These are phyloP conservation scores for Chitala chitala DNA, from an alignment of 2,113 vertebrate species.

Conservation along the genomic window DNA sequence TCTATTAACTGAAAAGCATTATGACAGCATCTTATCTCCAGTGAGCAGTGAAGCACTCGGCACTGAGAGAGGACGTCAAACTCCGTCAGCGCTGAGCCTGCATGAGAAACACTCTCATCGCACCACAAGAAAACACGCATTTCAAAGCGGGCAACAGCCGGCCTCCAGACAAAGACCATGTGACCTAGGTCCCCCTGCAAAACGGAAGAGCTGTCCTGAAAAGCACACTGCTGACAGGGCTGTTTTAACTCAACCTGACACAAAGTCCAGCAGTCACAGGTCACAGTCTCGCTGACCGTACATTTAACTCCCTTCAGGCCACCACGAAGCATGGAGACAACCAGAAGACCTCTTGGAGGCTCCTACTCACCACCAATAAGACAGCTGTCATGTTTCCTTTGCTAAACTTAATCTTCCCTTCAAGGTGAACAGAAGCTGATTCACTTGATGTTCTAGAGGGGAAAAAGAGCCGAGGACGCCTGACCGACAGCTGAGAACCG, in stretches of 20 bases:
- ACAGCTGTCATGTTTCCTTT: not conserved
- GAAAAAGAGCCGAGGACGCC: too few species aligned
- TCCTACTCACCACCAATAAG: not conserved
- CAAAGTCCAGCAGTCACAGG: not conserved
- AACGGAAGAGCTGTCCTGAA: not conserved
- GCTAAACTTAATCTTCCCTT: not conserved
- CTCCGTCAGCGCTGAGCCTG: not conserved
- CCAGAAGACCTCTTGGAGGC: not conserved
- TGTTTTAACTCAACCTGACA: not conserved
- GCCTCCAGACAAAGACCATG: not conserved
- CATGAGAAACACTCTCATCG: not conserved
- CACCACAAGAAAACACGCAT: not conserved
- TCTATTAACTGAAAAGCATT: not conserved
- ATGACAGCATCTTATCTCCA: not conserved
- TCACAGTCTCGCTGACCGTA: not conserved
- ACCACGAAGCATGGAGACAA: not conserved
- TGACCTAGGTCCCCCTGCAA: not conserved
- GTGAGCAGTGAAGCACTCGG: not conserved
- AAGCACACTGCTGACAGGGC: not conserved
- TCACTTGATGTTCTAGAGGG: not conserved
- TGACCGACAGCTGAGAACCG: too few species aligned
- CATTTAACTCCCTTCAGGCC: not conserved
- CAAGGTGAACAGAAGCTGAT: not conserved
- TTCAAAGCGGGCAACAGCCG: not conserved
- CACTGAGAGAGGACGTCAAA: not conserved